phyloP scores from a whole-genome alignment of 2,113 vertebrate genomes.

The Cisticola juncidis region DNA sequence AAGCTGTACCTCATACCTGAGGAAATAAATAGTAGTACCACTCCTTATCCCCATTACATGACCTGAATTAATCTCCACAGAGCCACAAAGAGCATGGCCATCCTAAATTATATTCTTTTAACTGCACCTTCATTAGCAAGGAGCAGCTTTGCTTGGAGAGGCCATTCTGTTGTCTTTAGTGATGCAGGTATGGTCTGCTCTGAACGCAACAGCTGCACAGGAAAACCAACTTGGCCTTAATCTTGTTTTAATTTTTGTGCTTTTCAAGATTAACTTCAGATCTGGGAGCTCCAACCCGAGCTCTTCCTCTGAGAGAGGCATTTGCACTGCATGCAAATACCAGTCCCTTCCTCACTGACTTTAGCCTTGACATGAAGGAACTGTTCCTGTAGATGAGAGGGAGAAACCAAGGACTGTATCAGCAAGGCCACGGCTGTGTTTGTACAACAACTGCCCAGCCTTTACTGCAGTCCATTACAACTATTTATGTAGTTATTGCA shows the following conservation, averaged over 20 bases:
- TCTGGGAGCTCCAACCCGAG: neutral
- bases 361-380: neutral
- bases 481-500: neutral
- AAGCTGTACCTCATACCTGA: neutral
- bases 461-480: neutral
- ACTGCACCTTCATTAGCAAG: neutral
- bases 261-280: neutral
- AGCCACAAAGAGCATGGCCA: neutral
- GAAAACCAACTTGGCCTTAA: neutral
- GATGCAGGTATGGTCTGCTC: neutral
- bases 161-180: neutral
- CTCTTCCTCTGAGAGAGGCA: neutral
- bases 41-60: fast-evolving
- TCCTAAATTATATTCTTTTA: neutral
- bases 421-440: neutral
- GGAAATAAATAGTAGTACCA: neutral
- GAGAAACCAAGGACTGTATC: neutral
- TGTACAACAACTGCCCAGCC: neutral
- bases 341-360: neutral
- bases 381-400: neutral
- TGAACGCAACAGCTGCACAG: neutral
- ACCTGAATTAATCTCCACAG: neutral
- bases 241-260: slow-evolving; percentile 22
- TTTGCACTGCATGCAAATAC: neutral
- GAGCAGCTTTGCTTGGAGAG: neutral